phyloP scores from a whole-genome alignment of 2,888 invertebrate genomes.

The Meghimatium bilineatum region DNA sequence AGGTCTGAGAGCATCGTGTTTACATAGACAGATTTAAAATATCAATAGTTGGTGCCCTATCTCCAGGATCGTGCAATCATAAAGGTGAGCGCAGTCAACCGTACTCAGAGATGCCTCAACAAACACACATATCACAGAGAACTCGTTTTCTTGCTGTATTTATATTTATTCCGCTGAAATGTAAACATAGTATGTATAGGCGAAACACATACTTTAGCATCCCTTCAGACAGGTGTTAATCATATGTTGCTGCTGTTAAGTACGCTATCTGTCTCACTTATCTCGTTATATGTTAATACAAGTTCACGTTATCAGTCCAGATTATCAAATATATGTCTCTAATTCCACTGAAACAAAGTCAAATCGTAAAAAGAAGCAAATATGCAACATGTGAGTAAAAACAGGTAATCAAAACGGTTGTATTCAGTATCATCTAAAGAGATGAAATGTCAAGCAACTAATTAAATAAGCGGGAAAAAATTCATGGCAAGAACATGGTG shows the following conservation, averaged over 20 bases:
- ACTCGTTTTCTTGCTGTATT: not conserved
- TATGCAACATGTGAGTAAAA: too few relatives aligned
- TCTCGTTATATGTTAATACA: too few relatives aligned
- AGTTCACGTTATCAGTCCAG: too few relatives aligned
- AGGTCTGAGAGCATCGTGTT: not conserved
- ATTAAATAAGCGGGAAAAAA: too few relatives aligned
- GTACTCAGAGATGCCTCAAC: not conserved
- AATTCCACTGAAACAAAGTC: too few relatives aligned
- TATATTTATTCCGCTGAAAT: slow-evolving; percentile 21
- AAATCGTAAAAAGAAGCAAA: too few relatives aligned
- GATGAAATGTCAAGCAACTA: too few relatives aligned
- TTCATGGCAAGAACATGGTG: too few relatives aligned
- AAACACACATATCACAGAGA: slow-evolving; percentile 13
- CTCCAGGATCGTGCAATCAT: slow-evolving; percentile 1
- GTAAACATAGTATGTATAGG: slow-evolving; percentile 1
- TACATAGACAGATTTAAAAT: not conserved
- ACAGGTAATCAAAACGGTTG: too few relatives aligned
- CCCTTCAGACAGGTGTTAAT: not conserved
- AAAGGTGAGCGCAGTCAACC: slow-evolving; percentile 28
- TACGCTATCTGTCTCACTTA: too few relatives aligned
- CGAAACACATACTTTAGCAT: not conserved
- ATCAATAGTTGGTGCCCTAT: not conserved
- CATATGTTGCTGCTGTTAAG: not conserved
- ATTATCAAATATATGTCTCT: too few relatives aligned
- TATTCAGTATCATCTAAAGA: too few relatives aligned